These are phyloP conservation scores for Trachemys scripta DNA, from an alignment of 2,113 vertebrate genomes.

Conservation along the genomic window DNA sequence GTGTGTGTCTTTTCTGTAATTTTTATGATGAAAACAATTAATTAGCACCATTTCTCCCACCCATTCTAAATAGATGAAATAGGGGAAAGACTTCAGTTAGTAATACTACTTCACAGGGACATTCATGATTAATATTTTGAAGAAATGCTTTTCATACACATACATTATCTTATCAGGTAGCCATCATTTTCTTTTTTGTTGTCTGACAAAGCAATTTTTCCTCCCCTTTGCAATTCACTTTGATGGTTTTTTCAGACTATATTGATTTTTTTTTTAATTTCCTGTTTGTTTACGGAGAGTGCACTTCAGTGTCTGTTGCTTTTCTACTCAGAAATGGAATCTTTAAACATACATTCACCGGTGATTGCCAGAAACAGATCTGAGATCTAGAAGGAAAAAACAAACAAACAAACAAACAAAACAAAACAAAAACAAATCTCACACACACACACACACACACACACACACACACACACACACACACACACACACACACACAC, in stretches of 20 bases:
- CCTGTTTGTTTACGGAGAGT: conserved; percentile 9
- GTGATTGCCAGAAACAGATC: not conserved
- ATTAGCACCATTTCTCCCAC: too few species aligned
- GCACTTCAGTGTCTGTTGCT: not conserved
- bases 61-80: not conserved
- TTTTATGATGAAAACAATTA: not conserved
- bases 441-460: not conserved
- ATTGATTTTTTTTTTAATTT: conserved; percentile 23
- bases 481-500: not conserved
- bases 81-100: not conserved
- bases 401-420: not conserved
- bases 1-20: not conserved
- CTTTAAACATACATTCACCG: not conserved
- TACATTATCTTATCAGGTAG: not conserved
- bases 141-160: not conserved
- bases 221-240: not conserved
- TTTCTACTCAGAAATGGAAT: not conserved
- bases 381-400: not conserved
- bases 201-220: conserved; percentile 20
- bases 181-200: not conserved
- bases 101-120: rapidly evolving
- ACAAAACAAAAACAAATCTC: too few species aligned
- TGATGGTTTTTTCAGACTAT: not conserved
- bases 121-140: not conserved
- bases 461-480: not conserved